Base-by-base conservation (phyloP, 2,797 vertebrate genomes). In the Hipposideros larvatus region DNA sequence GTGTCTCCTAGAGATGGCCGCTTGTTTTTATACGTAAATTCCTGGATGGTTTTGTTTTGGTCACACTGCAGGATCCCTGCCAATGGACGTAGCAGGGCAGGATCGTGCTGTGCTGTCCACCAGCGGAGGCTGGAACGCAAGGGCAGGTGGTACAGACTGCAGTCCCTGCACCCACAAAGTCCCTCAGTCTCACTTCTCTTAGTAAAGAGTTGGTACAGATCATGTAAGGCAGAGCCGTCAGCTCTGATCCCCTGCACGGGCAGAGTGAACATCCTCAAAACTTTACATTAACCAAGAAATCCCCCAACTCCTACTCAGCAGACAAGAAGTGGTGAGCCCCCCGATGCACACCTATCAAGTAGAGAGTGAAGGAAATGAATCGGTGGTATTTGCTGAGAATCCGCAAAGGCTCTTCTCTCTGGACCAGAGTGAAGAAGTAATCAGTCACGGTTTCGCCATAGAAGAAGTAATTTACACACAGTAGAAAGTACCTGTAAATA, bases 381-480 rank as follows among this genome's bases (percentile, higher is more conserved):
- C 99, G 99, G 95, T 99, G 99, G 97, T 99, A 99, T 99, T 99
- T 99, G 99, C 99, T 99, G 97, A 99, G 99, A 97, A 99, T 99
- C 19, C 99, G 98, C 95, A 99, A 98, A 0, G 99, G 99, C 97
- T 99, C 99, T 98, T 99, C 99, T 95, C 99, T 98, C 98, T 99
- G 99, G 93, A 99, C 99, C 99, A 99, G 98, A 0, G 99, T 99
- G 98, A 99, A 99, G 98, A 99, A 99, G 98, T 99, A 99, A 98
- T 99, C 99, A 0, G 99, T 99, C 94, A 99, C 99, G 0, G 99
- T 99, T 98, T 99, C 99, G 0, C 99, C 99, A 0, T 99, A 99
- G 98, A 99, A 99, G 98, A 99, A 99, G 98, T 99, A 99, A 98
- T 99, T 99, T 16, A 99, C 99, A 43, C 99, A 99, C 91, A 99